phyloP scores from a whole-genome alignment of 2,888 invertebrate genomes.

The Melieria crassipennis region DNA sequence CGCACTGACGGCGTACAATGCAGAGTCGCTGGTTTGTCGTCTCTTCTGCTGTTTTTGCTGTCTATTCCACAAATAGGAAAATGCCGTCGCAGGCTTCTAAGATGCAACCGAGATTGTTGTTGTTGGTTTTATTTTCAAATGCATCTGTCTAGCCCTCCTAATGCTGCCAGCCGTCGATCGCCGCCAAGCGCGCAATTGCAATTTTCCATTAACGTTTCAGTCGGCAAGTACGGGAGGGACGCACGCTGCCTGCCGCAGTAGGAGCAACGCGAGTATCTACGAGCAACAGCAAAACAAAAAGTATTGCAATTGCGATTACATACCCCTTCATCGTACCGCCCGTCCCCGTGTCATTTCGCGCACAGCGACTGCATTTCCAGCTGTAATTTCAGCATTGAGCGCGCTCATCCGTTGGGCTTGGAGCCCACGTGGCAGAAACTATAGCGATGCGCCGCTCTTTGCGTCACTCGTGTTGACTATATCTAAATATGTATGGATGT shows the following conservation, averaged over 20 bases:
- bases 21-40: too few species aligned
- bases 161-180: background rate
- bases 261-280: background rate
- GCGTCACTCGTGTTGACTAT: background rate
- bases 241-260: background rate
- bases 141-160: background rate
- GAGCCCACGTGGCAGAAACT: too few species aligned
- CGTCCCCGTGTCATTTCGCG: background rate
- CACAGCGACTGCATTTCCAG: background rate
- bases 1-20: too few species aligned
- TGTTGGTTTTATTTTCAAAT: background rate
- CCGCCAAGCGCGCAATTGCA: background rate
- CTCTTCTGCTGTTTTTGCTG: too few species aligned
- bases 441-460: background rate
- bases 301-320: conserved; percentile 4
- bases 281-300: background rate
- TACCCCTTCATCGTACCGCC: background rate
- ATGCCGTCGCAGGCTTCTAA: too few species aligned
- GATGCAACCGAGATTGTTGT: too few species aligned
- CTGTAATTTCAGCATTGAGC: too few species aligned
- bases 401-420: too few species aligned
- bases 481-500: too few species aligned
- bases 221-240: background rate
- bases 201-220: background rate
- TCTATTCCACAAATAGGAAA: too few species aligned